These are phyloP conservation scores for Epinephelus awoara DNA, from an alignment of 2,797 vertebrate genomes.

Conservation along the genomic window DNA sequence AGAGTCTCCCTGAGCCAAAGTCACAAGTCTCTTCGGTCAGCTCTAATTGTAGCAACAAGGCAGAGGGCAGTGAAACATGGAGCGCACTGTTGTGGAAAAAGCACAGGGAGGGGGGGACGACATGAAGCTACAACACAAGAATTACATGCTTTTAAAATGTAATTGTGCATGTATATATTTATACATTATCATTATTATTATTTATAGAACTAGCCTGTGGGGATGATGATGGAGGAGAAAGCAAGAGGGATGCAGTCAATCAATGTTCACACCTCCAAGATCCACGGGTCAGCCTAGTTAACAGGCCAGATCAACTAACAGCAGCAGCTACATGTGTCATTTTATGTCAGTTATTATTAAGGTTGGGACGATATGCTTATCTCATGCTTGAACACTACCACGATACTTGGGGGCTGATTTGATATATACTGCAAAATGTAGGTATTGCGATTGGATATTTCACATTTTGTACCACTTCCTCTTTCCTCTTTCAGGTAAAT, in stretches of 20 bases:
- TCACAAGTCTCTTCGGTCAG: constrained; percentile 46
- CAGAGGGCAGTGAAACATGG: constrained; percentile 30
- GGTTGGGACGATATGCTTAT: too few species aligned
- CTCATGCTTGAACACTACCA: too few species aligned
- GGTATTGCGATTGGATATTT: too few species aligned
- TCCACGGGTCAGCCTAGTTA: not conserved
- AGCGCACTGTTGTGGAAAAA: constrained; percentile 52
- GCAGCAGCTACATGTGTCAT: not conserved
- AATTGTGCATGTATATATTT: not conserved
- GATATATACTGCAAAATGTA: too few species aligned
- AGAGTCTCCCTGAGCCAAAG: constrained; percentile 34
- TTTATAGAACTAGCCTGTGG: not conserved
- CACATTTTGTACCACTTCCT: too few species aligned
- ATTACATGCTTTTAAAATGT: not conserved
- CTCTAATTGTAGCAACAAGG: constrained; percentile 61
- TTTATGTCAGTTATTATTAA: too few species aligned
- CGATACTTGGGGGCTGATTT: too few species aligned
- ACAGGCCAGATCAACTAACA: not conserved
- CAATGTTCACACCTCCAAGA: constrained; percentile 1
- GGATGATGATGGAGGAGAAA: not conserved
- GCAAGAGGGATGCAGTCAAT: not conserved
- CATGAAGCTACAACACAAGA: not conserved
- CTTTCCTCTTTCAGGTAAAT: too few species aligned
- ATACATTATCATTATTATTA: not conserved
- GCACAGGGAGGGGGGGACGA: constrained; percentile 32